Evolutionary conservation across 64 coral and sea anemone species (phyloP).

Genomic region (Porites australiensis): DNA sequence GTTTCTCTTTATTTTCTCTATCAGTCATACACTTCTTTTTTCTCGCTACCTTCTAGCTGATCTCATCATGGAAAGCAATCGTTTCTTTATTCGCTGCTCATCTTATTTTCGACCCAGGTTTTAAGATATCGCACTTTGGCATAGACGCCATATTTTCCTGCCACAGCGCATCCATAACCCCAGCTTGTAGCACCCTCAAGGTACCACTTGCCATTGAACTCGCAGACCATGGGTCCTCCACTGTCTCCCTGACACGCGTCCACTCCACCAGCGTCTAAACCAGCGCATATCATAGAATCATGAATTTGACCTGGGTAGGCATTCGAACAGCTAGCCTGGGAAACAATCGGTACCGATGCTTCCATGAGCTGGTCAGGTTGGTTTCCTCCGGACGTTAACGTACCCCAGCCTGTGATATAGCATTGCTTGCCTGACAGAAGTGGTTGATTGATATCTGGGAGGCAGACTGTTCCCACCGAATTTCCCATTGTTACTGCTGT

Average conservation of each 20-base stretch:
- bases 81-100: not conserved
- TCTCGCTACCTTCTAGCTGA: no score
- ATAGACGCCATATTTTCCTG: slow-evolving; percentile 41
- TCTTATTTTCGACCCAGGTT: slow-evolving; percentile 8
- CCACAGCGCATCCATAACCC: slow-evolving; percentile 27
- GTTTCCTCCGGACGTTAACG: slow-evolving; percentile 23
- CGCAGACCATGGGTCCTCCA: slow-evolving; percentile 67
- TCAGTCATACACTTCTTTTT: no score
- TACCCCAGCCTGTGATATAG: slow-evolving; percentile 71
- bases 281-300: slow-evolving; percentile 23
- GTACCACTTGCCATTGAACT: slow-evolving; percentile 26
- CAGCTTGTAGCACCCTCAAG: slow-evolving; percentile 64
- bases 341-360: slow-evolving; percentile 71
- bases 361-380: slow-evolving; percentile 36
- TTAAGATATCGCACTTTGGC: slow-evolving; percentile 22
- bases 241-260: slow-evolving; percentile 49
- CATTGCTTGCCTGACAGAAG: not conserved
- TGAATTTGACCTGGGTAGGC: slow-evolving; percentile 23
- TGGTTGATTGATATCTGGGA: not conserved
- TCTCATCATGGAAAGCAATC: no score
- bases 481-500: not conserved
- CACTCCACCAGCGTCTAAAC: slow-evolving; percentile 7
- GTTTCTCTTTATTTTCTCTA: no score
- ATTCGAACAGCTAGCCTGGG: not conserved
- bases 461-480: not conserved